These are phyloP conservation scores for Sebastes aleutianus DNA, from an alignment of 2,797 vertebrate genomes.

Conservation along the genomic window DNA sequence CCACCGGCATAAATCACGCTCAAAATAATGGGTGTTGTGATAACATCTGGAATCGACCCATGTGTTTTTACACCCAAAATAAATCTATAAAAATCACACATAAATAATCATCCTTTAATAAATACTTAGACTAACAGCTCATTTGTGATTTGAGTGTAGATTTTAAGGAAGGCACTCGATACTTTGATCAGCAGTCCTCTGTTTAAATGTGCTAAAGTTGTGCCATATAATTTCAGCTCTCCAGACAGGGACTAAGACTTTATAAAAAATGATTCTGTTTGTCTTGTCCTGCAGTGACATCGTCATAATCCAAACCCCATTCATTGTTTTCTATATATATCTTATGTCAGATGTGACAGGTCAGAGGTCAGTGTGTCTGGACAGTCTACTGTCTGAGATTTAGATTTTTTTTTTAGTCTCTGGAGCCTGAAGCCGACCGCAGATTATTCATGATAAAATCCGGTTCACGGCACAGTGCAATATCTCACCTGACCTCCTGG, in stretches of 20 bases:
- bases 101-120: conserved; percentile 30
- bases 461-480: background rate
- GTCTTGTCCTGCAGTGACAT: background rate
- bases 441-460: background rate
- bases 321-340: background rate
- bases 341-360: background rate
- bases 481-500: background rate
- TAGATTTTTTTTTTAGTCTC: background rate
- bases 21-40: background rate
- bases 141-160: conserved; percentile 14
- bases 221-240: background rate
- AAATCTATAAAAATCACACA: background rate
- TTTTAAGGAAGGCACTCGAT: conserved; percentile 62
- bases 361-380: background rate
- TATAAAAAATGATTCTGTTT: background rate
- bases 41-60: background rate
- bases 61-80: conserved; percentile 2
- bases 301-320: background rate
- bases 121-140: conserved; percentile 33
- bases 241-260: background rate
- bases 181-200: background rate
- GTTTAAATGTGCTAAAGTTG: conserved; percentile 38
- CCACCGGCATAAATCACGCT: background rate
- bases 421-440: background rate
- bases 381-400: background rate